Percentiles rank a stretch among this genome's conserved stretches.
Conservation (phyloP, 2,113 vertebrate species). For the Callospermophilus lateralis region DNA sequence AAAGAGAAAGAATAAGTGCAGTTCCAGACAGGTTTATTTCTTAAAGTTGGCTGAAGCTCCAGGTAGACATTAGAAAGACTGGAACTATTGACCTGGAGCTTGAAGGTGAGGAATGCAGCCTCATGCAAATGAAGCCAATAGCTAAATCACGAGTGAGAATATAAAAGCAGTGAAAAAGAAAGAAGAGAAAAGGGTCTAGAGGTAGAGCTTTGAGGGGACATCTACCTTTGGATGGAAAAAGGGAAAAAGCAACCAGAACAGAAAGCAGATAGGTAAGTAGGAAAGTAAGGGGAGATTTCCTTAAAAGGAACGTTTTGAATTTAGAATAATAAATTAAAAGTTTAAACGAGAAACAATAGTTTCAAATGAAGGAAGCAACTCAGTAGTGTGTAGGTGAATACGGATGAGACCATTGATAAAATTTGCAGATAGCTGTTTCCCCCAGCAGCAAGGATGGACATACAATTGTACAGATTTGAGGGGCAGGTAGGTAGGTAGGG, state of each 20-base stretch:
- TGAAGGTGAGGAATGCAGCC: not conserved
- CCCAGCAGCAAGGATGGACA: not conserved
- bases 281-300: not conserved
- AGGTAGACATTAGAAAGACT: not conserved
- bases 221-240: not conserved
- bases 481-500: not conserved
- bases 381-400: not conserved
- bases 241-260: slow-evolving; percentile 7
- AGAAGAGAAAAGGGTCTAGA: not conserved
- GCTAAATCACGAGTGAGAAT: not conserved
- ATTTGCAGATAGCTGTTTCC: not conserved
- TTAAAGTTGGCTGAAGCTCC: not conserved
- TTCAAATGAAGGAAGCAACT: not conserved
- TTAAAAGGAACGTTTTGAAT: not conserved
- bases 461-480: not conserved
- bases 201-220: not conserved
- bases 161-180: not conserved
- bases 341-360: not conserved
- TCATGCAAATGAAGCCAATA: not conserved
- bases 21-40: not conserved
- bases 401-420: not conserved
- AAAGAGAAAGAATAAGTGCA: not conserved
- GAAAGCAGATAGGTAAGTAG: not conserved
- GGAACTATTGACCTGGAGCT: not conserved
- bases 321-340: slow-evolving; percentile 6